phyloP scores from a whole-genome alignment of 1,140 invertebrate genomes.

The Pseudomyrmex flavicornis region DNA sequence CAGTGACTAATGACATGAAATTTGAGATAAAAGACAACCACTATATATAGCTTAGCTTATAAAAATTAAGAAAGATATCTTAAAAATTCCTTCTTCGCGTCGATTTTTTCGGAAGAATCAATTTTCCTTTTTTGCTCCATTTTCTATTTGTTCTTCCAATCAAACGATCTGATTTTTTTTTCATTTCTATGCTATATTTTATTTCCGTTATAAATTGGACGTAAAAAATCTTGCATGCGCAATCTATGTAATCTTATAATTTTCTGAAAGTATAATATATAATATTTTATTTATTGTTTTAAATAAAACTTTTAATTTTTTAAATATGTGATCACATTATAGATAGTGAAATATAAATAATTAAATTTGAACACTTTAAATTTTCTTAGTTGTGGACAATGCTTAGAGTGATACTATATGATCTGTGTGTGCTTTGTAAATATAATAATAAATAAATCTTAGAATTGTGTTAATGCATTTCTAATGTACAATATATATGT shows the following conservation, averaged over 20 bases:
- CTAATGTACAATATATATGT: neutral
- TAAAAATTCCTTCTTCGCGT: slow-evolving; percentile 17
- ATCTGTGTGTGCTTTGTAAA: too few species aligned
- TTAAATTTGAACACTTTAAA: too few species aligned
- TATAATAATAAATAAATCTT: neutral
- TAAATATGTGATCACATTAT: neutral
- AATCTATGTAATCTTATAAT: too few species aligned
- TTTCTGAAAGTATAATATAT: neutral
- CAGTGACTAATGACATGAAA: slow-evolving; percentile 63
- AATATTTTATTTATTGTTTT: neutral
- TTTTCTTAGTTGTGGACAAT: too few species aligned
- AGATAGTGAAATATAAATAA: neutral
- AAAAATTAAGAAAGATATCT: slow-evolving; percentile 64
- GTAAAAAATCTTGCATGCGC: too few species aligned
- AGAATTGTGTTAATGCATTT: slow-evolving; percentile 5
- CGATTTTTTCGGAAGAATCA: slow-evolving; percentile 57
- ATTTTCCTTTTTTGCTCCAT: neutral
- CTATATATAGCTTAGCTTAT: slow-evolving; percentile 10
- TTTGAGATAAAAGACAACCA: slow-evolving; percentile 55
- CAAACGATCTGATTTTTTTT: neutral
- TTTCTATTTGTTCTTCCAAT: slow-evolving; percentile 8
- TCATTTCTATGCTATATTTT: neutral
- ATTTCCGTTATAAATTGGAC: slow-evolving; percentile 34
- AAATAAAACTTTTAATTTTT: slow-evolving; percentile 5
- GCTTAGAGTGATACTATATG: too few species aligned